Percentiles rank a stretch among this genome's conserved stretches.
Evolutionary conservation across 2,797 vertebrate species (phyloP).

Genomic region (Pagetopsis macropterus): DNA sequence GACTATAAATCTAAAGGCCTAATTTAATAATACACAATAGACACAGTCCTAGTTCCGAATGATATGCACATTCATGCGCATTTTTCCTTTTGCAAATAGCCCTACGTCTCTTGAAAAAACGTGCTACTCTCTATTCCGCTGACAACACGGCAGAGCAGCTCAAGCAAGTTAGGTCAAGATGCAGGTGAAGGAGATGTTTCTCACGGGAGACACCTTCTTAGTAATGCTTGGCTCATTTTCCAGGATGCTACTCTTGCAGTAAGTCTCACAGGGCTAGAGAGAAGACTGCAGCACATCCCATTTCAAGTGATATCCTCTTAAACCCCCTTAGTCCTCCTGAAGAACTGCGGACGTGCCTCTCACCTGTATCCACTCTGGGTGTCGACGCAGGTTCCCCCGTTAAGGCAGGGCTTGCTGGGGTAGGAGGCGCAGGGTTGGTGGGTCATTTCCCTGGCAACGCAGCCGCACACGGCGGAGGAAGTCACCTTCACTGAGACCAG

Average conservation of each 20-base stretch:
- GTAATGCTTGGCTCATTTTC: constrained; percentile 42
- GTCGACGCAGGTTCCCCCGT: constrained; percentile 88
- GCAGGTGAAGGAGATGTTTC: constrained; percentile 54
- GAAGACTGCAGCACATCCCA: constrained; percentile 21
- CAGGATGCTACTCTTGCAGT: constrained; percentile 34
- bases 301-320: constrained; percentile 20
- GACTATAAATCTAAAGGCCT: constrained; percentile 11
- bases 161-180: constrained; percentile 40
- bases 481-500: constrained; percentile 83
- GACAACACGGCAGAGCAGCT: constrained; percentile 37
- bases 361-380: constrained; percentile 89
- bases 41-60: neutral
- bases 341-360: constrained; percentile 48
- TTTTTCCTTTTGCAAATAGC: constrained; percentile 11
- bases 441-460: constrained; percentile 79
- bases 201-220: constrained; percentile 8
- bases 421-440: constrained; percentile 86
- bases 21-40: neutral
- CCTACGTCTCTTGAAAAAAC: constrained; percentile 24
- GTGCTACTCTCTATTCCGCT: constrained; percentile 41
- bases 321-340: neutral
- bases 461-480: constrained; percentile 78
- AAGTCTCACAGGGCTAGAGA: constrained; percentile 6
- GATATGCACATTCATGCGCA: constrained; percentile 10
- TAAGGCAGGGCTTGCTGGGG: constrained; percentile 85